These are phyloP conservation scores for Callaeas wilsoni DNA, from an alignment of 2,113 vertebrate genomes.

Conservation along the genomic window DNA sequence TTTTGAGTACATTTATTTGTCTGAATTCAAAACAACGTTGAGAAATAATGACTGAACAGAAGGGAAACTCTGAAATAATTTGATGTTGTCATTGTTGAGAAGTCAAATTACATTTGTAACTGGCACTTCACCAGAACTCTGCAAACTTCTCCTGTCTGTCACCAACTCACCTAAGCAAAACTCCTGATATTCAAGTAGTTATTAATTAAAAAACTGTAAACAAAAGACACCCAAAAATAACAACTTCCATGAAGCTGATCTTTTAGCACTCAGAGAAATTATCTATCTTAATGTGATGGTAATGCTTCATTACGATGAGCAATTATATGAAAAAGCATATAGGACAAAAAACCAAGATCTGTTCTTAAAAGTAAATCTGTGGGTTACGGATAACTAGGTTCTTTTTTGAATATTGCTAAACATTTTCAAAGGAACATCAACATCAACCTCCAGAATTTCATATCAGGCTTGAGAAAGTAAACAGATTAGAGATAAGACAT, in stretches of 20 bases:
- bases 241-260: background rate
- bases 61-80: background rate
- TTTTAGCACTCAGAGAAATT: background rate
- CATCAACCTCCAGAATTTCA: background rate
- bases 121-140: background rate
- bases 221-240: background rate
- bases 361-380: background rate
- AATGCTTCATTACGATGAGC: background rate
- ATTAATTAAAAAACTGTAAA: background rate
- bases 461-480: background rate
- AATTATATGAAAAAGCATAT: background rate
- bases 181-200: background rate
- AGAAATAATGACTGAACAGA: background rate
- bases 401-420: background rate
- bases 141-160: background rate
- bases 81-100: background rate
- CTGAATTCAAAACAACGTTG: background rate
- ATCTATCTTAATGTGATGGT: background rate
- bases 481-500: background rate
- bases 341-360: background rate
- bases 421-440: background rate
- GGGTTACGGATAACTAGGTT: background rate
- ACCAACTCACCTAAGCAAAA: background rate
- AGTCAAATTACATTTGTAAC: background rate
- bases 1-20: background rate